Evolutionary conservation across 2,113 vertebrate genomes (phyloP), one percentile per base, ranked within the genome.

Genomic region (Lampris incognitus): DNA sequence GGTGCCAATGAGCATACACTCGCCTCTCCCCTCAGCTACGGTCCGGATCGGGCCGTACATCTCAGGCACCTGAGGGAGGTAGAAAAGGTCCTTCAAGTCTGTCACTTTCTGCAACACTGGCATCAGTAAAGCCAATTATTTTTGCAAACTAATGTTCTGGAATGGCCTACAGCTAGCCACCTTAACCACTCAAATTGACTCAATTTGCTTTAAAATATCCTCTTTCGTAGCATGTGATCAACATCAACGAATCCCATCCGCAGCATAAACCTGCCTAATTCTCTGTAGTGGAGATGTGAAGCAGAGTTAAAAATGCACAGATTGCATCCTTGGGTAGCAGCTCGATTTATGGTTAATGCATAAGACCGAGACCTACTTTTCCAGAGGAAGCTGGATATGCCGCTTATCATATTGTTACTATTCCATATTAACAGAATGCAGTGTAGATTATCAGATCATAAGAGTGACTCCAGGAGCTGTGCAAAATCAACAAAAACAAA

Each of bases 21-120:
- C 95, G 0, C 97, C 97, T 85, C 96, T 95, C 56, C 98, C 97
- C 74, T 99, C 97, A 3, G 98, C 95, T 67, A 99, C 95, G 9
- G 98, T 99, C 79, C 98, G 93, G 79, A 99, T 95, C 0, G 98
- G 98, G 9, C 98, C 98, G 79, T 95, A 99, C 73, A 95, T 87
- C 74, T 99, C 98, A 5, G 97, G 97, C 83, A 99, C 97, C 98
- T 99, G 88, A 67, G 36, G 39, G 24, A 51, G 36, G 39, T 37
- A 39, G 49, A 54, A 1, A 72, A 60, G 9, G 37, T 72, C 24
- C 24, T 24, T 24, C 36, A 77, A 39, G 13, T n/a, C 46, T 24
- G 49, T 46, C 24, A 24, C 24, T 24, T 24, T 24, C 24, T 39
- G 40, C 5, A 3, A 38, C 48, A 55, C 2, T 24, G 24, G 24